Base-by-base conservation (phyloP, 2,888 invertebrate genomes). In the Lepidonotus clava region DNA sequence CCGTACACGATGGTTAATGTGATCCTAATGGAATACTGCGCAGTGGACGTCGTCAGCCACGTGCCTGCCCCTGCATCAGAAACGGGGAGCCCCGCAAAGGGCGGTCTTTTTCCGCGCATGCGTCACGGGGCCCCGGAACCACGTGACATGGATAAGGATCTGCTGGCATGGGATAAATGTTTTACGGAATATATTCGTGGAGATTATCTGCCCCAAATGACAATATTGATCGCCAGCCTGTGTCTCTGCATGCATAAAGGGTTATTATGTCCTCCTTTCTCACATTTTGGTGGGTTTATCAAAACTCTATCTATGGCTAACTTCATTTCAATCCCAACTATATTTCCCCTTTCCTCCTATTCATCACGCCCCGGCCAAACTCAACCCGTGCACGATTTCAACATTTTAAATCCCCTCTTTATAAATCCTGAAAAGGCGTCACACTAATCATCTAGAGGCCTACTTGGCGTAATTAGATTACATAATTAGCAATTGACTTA, bases 401-500 rank as follows among this genome's bases (percentile, higher is more conserved):
- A n/a, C n/a, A 34, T 38, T 24, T 38, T n/a, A 76, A 24, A 24
- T 66, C 14, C 66, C 66, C 66, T 32, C 61, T 18, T 38, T 76
- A n/a, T n/a, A n/a, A n/a, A n/a, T n/a, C n/a, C n/a, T n/a, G n/a
- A n/a, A n/a, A n/a, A n/a, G n/a, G n/a, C n/a, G n/a, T 76, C 32
- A 21, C 1, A 32, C 76, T 76, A 76, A 76, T 76, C 76, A 76
- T 51, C 51, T 51, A 51, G n/a, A n/a, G n/a, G n/a, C n/a, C n/a
- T 32, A 66, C 66, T 66, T 66, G 76, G 21, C 80, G 28, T 80
- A 80, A 80, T 80, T 80, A 46, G 41, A 80, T 80, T 46, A 80
- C 80, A 32, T 32, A 80, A 46, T 80, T 80, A 80, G 32, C 80
- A 18, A 80, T 80, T 46, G 46, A 41, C 41, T 80, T 80, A 80